phyloP scores from a whole-genome alignment of 2,797 vertebrate species.

The Falco cherrug region DNA sequence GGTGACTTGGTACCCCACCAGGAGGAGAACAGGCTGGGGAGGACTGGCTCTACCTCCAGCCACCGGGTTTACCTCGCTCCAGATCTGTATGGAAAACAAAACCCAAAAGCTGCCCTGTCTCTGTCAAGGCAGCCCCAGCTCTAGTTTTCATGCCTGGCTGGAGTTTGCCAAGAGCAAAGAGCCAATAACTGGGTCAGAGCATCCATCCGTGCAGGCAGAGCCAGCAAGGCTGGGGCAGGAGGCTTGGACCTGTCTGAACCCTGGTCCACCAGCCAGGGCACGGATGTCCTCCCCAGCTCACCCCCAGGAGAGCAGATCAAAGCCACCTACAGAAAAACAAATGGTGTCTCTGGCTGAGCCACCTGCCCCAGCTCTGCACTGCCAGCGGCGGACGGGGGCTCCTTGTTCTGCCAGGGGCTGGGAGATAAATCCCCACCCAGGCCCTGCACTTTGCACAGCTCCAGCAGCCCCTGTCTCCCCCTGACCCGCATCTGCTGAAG shows the following conservation, averaged over 20 bases:
- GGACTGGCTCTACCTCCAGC: not conserved
- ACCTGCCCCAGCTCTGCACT: fast-evolving
- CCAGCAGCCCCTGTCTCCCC: not conserved
- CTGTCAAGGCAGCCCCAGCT: not conserved
- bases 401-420: not conserved
- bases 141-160: slow-evolving; percentile 33
- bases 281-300: fast-evolving
- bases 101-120: not conserved
- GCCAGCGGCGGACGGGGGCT: not conserved
- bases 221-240: not conserved
- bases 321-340: not conserved
- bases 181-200: slow-evolving; percentile 39
- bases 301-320: fast-evolving
- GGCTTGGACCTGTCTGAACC: not conserved
- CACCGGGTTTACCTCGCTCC: not conserved
- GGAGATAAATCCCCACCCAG: not conserved
- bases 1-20: not conserved
- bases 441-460: not conserved
- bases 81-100: not conserved
- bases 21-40: not conserved
- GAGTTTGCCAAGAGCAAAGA: not conserved
- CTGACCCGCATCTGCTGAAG: fast-evolving
- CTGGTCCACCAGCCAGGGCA: not conserved
- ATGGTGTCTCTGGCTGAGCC: not conserved
- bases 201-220: slow-evolving; percentile 1